Base-by-base conservation (phyloP, 2,888 invertebrate genomes). In the Papilio elwesi region DNA sequence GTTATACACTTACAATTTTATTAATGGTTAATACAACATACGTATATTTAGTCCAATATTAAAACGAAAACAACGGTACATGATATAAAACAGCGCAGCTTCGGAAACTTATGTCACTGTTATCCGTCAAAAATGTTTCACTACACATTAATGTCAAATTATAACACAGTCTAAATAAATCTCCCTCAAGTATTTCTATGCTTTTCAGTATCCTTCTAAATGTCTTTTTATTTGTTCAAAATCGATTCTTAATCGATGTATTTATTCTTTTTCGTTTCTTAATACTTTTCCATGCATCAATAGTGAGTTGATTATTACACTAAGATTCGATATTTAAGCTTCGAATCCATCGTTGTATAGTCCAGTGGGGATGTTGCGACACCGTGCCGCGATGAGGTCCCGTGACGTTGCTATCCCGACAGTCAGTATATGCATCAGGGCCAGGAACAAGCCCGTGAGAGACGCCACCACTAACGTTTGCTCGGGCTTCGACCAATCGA, bases 401-500 rank as follows among this genome's bases (percentile, higher is more conserved):
- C 59, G 59, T 9, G 38, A 59, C 6, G 38, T 57, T 8, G 57
- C 95, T 38, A 96, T 80, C 16, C 93, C 89, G 75, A 96, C 96
- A 8, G 95, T 91, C 16, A 95, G 80, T 52, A 95, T 91, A 85
- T 97, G 97, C 81, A 97, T 93, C 70, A 96, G 83, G 3, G 96
- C 94, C 12, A 96, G 93, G 86, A 97, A 96, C 43, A 95, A 84
- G 10, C 95, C 94, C 10, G 96, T 96, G 53, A 96, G 94, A 0
- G 95, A 89, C 77, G 96, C 95, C 74, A 96, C 95, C 26, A 96
- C 91, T 75, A 95, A 86, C 6, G 97, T 95, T 78, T 93, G 92
- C 65, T 95, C 91, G 0, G 97, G 96, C 81, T 95, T 96, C 63
- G 95, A 93, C 97, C 97, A 98, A 90, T 97, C 96, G 78, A 98